Evolutionary conservation across 2,113 vertebrate genomes (phyloP).

Genomic region (Aleadryas rufinucha): DNA sequence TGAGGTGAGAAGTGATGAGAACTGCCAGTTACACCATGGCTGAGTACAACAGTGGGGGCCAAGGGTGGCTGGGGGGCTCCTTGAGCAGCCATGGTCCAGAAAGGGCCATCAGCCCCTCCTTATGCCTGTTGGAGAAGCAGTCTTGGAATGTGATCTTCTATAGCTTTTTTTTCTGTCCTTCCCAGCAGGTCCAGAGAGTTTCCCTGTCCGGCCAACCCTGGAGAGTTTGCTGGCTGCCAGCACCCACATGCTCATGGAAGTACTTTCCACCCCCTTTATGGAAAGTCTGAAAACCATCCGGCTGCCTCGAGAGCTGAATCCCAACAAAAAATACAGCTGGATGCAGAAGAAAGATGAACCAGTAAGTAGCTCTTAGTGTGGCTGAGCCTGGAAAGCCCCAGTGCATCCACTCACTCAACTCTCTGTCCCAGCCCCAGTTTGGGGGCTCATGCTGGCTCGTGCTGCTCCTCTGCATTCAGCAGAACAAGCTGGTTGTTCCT

Average conservation of each 20-base stretch:
- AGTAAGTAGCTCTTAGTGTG: conserved; percentile 68
- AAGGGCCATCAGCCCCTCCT: not conserved
- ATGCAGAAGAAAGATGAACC: conserved; percentile 93
- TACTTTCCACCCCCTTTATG: conserved; percentile 79
- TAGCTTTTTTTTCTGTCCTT: not conserved
- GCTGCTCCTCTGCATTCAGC: not conserved
- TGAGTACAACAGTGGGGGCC: not conserved
- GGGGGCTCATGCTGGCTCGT: not conserved
- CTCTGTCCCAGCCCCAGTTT: not conserved
- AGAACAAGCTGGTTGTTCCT: accelerated
- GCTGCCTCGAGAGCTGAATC: conserved; percentile 87
- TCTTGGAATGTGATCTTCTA: not conserved
- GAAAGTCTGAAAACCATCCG: conserved; percentile 82
- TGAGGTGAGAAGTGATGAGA: not conserved
- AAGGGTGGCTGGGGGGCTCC: not conserved
- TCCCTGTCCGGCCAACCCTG: conserved; percentile 75
- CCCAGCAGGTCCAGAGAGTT: conserved; percentile 58
- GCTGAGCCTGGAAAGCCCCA: not conserved
- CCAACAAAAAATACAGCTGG: conserved; percentile 98
- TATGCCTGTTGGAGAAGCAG: not conserved
- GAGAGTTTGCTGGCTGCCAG: conserved; percentile 89
- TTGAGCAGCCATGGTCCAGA: not conserved
- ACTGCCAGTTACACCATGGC: not conserved
- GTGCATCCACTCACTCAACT: not conserved
- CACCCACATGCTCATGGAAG: conserved; percentile 91